A percentile compares a stretch with the other conserved stretches of the same genome.
These are phyloP conservation scores for Helicoverpa zea DNA, from an alignment of 1,140 invertebrate genomes.

Conservation along the genomic window DNA sequence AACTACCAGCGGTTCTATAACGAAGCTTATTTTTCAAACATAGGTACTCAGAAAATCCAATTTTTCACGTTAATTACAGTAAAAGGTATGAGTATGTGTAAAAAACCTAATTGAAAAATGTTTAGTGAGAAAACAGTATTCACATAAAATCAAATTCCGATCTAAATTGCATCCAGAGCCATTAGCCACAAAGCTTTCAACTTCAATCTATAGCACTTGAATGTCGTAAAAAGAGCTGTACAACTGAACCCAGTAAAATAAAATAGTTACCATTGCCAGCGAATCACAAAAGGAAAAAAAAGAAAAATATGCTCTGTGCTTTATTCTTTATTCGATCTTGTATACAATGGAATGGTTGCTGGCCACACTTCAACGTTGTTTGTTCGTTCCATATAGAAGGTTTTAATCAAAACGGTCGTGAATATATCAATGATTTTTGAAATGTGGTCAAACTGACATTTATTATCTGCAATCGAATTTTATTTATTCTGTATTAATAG, in stretches of 20 bases:
- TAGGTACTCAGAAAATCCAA: not conserved
- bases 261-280: slow-evolving; percentile 41
- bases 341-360: slow-evolving; percentile 17
- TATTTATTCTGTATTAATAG: too few relatives aligned
- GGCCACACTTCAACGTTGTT: slow-evolving; percentile 2
- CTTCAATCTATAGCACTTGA: slow-evolving; percentile 24
- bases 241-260: slow-evolving; percentile 29
- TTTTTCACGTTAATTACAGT: not conserved
- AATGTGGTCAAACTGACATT: too few relatives aligned
- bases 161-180: slow-evolving; percentile 28
- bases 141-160: slow-evolving; percentile 42
- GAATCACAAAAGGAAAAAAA: slow-evolving; percentile 29
- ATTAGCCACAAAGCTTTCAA: slow-evolving; percentile 35
- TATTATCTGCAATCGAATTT: too few relatives aligned
- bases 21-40: too few relatives aligned
- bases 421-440: not conserved
- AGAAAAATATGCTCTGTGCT: slow-evolving; percentile 8
- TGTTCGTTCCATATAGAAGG: not conserved
- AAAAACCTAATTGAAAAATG: slow-evolving; percentile 31
- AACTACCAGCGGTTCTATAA: too few relatives aligned
- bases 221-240: slow-evolving; percentile 34
- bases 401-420: not conserved
- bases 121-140: slow-evolving; percentile 15
- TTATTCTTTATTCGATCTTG: slow-evolving; percentile 18
- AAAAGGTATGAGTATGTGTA: not conserved